Conservation (phyloP, 2,888 invertebrate species). For the Leucophora obtusa region DNA sequence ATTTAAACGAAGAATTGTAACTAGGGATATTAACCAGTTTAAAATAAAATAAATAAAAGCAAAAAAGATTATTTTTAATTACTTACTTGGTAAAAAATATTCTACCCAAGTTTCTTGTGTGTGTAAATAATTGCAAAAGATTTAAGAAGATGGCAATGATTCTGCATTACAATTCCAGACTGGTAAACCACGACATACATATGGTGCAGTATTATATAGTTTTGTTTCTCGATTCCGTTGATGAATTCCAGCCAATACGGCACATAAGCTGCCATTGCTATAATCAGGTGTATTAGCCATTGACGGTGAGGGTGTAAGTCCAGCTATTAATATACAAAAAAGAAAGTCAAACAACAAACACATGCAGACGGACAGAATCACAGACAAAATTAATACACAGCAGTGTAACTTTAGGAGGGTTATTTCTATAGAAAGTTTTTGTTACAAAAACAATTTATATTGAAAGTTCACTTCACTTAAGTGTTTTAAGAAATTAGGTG, state of each 20-base stretch:
- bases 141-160: slow-evolving; percentile 63
- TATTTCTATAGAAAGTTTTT: too few species aligned
- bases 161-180: slow-evolving; percentile 73
- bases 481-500: too few species aligned
- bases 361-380: not conserved
- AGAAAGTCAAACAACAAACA: not conserved
- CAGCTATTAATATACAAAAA: slow-evolving; percentile 22
- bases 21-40: too few species aligned
- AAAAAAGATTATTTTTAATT: too few species aligned
- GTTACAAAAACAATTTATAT: too few species aligned
- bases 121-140: too few species aligned
- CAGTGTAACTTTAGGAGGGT: not conserved
- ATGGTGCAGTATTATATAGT: slow-evolving; percentile 72
- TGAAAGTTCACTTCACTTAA: too few species aligned
- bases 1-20: too few species aligned
- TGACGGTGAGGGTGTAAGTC: not conserved
- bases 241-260: slow-evolving; percentile 70
- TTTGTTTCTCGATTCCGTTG: slow-evolving; percentile 69
- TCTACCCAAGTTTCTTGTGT: too few species aligned
- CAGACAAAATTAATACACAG: not conserved
- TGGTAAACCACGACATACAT: slow-evolving; percentile 73
- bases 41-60: too few species aligned
- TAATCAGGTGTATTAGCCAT: slow-evolving; percentile 65
- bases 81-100: too few species aligned
- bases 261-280: slow-evolving; percentile 71